These are phyloP conservation scores for Riparia riparia DNA, from an alignment of 2,113 vertebrate genomes.

Conservation along the genomic window DNA sequence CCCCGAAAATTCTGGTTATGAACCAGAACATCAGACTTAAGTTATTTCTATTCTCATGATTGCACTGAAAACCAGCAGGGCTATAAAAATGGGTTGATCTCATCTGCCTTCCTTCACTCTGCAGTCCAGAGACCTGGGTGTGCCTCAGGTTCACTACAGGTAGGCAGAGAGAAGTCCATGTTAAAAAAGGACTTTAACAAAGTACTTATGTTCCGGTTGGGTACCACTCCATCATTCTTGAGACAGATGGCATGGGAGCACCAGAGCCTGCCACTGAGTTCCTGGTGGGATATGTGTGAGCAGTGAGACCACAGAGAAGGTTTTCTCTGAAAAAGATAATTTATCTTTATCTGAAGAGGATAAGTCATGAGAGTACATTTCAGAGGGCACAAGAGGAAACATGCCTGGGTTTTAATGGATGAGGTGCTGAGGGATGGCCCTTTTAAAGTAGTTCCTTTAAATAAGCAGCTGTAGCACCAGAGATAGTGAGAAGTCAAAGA, in stretches of 20 bases:
- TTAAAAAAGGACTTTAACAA: background rate
- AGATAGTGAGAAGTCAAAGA: background rate
- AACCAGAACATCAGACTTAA: background rate
- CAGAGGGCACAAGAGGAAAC: background rate
- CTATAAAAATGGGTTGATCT: background rate
- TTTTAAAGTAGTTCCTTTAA: background rate
- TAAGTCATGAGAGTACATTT: background rate
- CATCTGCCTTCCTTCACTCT: background rate
- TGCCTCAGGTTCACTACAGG: background rate
- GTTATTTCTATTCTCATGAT: background rate
- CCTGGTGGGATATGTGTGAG: rapidly evolving
- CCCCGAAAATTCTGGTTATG: background rate
- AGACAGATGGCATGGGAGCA: rapidly evolving
- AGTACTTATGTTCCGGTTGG: background rate
- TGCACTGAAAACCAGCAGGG: background rate
- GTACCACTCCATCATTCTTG: background rate
- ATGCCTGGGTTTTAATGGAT: background rate
- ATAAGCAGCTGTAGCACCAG: background rate
- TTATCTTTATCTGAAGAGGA: too few relatives aligned
- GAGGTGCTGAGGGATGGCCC: background rate
- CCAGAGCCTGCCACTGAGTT: rapidly evolving
- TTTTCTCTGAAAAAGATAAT: too few relatives aligned
- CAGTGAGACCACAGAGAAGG: rapidly evolving
- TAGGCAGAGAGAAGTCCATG: background rate
- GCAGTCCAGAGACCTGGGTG: background rate